Conservation (phyloP, 2,113 vertebrate genomes). For the Brevimyrus niger region DNA sequence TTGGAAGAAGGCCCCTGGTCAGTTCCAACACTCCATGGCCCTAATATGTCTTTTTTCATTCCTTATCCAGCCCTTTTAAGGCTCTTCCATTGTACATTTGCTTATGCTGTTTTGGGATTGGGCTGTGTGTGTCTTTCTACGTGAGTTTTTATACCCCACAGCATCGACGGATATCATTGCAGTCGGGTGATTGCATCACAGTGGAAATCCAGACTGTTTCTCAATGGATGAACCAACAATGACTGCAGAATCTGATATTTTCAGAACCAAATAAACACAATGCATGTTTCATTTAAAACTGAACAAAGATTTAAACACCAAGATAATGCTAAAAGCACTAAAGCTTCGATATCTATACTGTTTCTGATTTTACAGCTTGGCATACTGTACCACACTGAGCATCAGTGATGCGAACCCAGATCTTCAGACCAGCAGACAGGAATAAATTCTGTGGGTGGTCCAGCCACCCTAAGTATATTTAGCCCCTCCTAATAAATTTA, state of each 20-base stretch:
- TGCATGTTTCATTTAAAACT: neutral
- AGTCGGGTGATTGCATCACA: neutral
- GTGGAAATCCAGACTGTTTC: neutral
- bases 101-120: neutral
- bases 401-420: neutral
- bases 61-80: neutral
- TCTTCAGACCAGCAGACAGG: neutral
- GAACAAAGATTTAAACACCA: neutral
- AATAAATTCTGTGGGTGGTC: neutral
- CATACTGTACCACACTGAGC: neutral
- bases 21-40: neutral
- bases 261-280: neutral
- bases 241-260: neutral
- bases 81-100: neutral
- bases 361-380: neutral
- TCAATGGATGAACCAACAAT: neutral
- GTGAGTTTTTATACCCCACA: neutral
- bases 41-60: neutral
- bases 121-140: neutral
- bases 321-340: neutral
- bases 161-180: neutral
- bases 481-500: neutral
- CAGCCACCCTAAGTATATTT: neutral
- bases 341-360: neutral
- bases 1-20: neutral